phyloP scores from a whole-genome alignment of 35 echinoderm and acorn worm species.

The Nesometra sesokonis region DNA sequence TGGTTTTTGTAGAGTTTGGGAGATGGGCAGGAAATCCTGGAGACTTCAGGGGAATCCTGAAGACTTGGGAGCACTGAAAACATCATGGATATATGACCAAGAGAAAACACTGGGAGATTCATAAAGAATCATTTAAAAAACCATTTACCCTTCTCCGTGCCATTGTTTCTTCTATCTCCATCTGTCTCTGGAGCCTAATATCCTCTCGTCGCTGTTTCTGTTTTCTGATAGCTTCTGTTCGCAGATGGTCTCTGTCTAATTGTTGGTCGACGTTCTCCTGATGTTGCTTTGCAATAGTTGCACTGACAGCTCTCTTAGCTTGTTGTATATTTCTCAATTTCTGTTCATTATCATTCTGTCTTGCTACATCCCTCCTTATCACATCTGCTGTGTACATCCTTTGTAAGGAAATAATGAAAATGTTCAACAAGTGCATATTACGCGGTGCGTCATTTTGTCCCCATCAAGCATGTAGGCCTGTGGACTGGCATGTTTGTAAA shows the following conservation, averaged over 20 bases:
- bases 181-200: slow-evolving; percentile 50
- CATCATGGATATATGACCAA: too few species aligned
- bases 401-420: background rate
- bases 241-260: slow-evolving; percentile 15
- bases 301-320: slow-evolving; percentile 54
- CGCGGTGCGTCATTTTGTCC: background rate
- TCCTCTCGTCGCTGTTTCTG: slow-evolving; percentile 43
- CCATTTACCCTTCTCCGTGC: slow-evolving; percentile 43
- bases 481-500: background rate
- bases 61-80: too few species aligned
- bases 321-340: slow-evolving; percentile 32
- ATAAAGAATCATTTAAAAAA: too few species aligned
- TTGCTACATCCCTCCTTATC: slow-evolving; percentile 46
- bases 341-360: slow-evolving; percentile 47
- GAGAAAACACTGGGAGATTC: too few species aligned
- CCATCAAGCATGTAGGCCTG: background rate
- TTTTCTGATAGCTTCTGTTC: slow-evolving; percentile 35
- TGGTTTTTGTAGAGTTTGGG: too few species aligned
- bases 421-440: background rate
- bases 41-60: too few species aligned
- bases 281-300: slow-evolving; percentile 38
- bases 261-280: slow-evolving; percentile 19
- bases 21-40: too few species aligned
- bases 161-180: slow-evolving; percentile 62
- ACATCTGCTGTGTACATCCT: slow-evolving; percentile 69